Conservation (phyloP, 2,797 vertebrate genomes). For the Malacoraja senta region DNA sequence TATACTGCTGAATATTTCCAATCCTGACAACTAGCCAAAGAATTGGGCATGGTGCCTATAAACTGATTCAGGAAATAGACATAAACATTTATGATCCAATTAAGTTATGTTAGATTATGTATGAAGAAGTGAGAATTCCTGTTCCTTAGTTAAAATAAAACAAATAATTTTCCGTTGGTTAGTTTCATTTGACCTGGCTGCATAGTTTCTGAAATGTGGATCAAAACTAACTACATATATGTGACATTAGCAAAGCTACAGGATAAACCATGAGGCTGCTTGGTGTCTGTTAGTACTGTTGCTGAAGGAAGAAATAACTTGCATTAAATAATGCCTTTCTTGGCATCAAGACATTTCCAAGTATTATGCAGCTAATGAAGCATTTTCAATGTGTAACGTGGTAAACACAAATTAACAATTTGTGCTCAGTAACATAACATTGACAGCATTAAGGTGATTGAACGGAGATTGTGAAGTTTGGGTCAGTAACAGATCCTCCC, state of each 20-base stretch:
- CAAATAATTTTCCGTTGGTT: not conserved
- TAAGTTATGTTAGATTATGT: not conserved
- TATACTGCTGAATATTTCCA: not conserved
- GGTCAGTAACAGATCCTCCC: not conserved
- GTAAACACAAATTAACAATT: not conserved
- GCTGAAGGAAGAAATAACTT: not conserved
- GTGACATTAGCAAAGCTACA: not conserved
- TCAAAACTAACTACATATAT: not conserved
- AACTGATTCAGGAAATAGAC: not conserved
- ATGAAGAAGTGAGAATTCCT: not conserved
- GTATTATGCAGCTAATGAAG: not conserved
- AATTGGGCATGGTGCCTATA: not conserved
- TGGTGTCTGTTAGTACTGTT: not conserved
- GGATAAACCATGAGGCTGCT: not conserved
- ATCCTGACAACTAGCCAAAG: not conserved
- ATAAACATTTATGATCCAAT: not conserved
- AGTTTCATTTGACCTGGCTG: not conserved
- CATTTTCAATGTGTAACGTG: not conserved
- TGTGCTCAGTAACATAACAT: not conserved
- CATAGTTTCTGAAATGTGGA: not conserved
- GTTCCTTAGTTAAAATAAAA: constrained; percentile 12
- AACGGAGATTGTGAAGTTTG: not conserved
- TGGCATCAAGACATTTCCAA: not conserved
- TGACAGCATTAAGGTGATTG: not conserved
- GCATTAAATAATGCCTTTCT: not conserved